Evolutionary conservation across 2,797 vertebrate genomes (phyloP).

Genomic region (Acanthopagrus latus): DNA sequence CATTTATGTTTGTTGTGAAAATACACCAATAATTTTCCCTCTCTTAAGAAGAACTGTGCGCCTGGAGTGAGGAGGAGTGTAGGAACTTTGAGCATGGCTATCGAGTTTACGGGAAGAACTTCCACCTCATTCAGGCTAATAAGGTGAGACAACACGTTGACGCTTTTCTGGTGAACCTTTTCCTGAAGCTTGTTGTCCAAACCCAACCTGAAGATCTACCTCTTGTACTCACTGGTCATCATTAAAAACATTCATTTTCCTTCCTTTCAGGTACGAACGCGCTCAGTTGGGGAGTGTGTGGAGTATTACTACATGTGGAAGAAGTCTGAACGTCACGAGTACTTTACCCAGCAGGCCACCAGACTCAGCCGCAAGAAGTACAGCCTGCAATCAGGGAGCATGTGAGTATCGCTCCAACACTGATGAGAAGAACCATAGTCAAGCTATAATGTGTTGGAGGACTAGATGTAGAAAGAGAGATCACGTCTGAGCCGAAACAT

Average conservation of each 20-base stretch:
- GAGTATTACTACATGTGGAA: slow-evolving; percentile 99
- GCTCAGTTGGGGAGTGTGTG: slow-evolving; percentile 96
- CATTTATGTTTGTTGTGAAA: not conserved
- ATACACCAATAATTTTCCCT: rapidly evolving
- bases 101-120: slow-evolving; percentile 97
- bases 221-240: not conserved
- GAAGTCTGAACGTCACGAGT: slow-evolving; percentile 94
- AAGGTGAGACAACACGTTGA: slow-evolving; percentile 84
- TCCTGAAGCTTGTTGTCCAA: not conserved
- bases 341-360: slow-evolving; percentile 94
- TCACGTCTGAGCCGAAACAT: not conserved
- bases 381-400: slow-evolving; percentile 88
- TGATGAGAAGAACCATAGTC: not conserved
- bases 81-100: slow-evolving; percentile 96
- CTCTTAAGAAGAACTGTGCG: slow-evolving; percentile 90
- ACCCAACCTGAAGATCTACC: not conserved
- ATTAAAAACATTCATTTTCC: not conserved
- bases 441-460: not conserved
- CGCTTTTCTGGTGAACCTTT: not conserved
- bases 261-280: slow-evolving; percentile 91
- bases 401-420: slow-evolving; percentile 83
- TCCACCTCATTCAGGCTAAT: slow-evolving; percentile 97
- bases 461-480: not conserved
- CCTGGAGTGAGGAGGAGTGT: slow-evolving; percentile 96
- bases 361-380: slow-evolving; percentile 92